Evolutionary conservation across 35 echinoderm and acorn worm genomes (phyloP).

Genomic region (Heliocidaris tuberculata): DNA sequence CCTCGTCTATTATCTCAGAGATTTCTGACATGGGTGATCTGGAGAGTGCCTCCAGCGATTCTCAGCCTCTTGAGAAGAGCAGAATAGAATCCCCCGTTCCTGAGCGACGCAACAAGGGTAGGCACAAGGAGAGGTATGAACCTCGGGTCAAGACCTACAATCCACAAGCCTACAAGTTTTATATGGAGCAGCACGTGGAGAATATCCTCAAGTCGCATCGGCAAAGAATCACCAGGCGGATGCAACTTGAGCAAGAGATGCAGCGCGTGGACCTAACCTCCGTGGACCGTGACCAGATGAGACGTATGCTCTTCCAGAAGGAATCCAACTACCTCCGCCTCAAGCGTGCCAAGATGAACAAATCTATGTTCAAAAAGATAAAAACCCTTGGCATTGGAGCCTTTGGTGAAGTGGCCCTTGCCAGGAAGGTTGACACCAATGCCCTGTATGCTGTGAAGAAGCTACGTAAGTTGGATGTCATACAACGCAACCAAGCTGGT

Average conservation of each 20-base stretch:
- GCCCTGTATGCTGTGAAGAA: constrained; percentile 96
- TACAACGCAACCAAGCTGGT: constrained; percentile 88
- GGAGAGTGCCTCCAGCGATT: constrained; percentile 55
- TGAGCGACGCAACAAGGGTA: constrained; percentile 72
- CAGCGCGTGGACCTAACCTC: constrained; percentile 78
- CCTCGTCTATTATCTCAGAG: constrained; percentile 75
- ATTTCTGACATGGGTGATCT: constrained; percentile 70
- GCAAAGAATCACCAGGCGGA: constrained; percentile 67
- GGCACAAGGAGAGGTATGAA: constrained; percentile 62
- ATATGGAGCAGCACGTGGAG: constrained; percentile 99
- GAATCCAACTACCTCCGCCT: constrained; percentile 95
- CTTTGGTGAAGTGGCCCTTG: constrained; percentile 92
- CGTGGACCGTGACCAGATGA: constrained; percentile 91
- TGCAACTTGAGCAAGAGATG: constrained; percentile 95
- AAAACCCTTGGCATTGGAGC: constrained; percentile 89
- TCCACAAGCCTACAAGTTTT: constrained; percentile 94
- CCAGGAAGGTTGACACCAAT: constrained; percentile 88
- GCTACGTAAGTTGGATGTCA: constrained; percentile 85
- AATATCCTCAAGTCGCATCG: constrained; percentile 93
- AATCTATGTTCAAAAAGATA: constrained; percentile 92
- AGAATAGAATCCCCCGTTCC: constrained; percentile 97
- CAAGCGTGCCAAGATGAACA: constrained; percentile 93
- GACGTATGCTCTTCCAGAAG: constrained; percentile 94
- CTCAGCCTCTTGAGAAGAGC: constrained; percentile 56
- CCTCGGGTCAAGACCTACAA: constrained; percentile 82